Base-by-base conservation (phyloP, 2,888 invertebrate genomes). In the Phaonia tiefii region DNA sequence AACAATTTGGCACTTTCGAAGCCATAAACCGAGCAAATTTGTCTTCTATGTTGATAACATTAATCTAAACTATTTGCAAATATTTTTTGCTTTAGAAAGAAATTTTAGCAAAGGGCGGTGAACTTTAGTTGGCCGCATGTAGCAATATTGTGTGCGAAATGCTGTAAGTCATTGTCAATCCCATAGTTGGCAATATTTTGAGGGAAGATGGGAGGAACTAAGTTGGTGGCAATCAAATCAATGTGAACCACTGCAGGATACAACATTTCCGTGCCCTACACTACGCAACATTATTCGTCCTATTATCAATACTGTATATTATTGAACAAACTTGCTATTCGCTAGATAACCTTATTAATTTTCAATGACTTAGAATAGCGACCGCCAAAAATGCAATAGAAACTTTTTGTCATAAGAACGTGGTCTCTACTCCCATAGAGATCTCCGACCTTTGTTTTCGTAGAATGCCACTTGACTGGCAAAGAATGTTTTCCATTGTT, bases 31-130 rank as follows among this genome's bases (percentile, higher is more conserved):
- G 67, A 72, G 78, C 69, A 78, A 81, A 81, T 81, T 81, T 81
- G 81, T 81, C 81, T 81, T 78, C 75, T 39, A 65, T 72, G 69
- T 81, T 72, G 75, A 81, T 78, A 78, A 78, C 78, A 78, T 81
- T 81, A 78, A 81, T 78, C 81, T 78, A 69, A 81, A 81, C 75
- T 75, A 78, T 78, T 81, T 78, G 81, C 78, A 75, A 78, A 81
- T 81, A 78, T 63, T 49, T 46, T 31, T 8, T 31, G 31, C 31
- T 31, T 31, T 31, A 8, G 4, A 31, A 31, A 31, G 31, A 31
- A 8, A 31, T 31, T 31, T 31, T 31, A 8, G 31, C 31, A 31
- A 5, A 31, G 8, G 31, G 8, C 31, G 8, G 31, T 31, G 31
- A 31, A 2, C 25, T 54, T 10, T 22, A 54, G 13, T 22, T 54